A percentile compares a stretch with the other conserved stretches of the same genome.
These are phyloP conservation scores for Capitella teleta DNA, from an alignment of 1,140 invertebrate genomes.

Conservation along the genomic window DNA sequence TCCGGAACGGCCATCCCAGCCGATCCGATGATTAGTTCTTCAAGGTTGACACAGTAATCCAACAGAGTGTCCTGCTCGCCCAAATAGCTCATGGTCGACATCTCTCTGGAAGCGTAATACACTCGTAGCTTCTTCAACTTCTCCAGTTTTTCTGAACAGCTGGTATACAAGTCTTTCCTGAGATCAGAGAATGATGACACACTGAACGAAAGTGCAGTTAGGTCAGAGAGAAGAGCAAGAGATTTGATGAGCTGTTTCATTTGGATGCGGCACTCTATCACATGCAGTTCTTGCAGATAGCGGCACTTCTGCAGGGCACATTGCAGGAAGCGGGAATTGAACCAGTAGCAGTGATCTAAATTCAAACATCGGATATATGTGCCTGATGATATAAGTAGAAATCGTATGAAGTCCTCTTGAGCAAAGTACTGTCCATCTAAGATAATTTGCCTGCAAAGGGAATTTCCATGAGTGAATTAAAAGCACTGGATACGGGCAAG, in stretches of 20 bases:
- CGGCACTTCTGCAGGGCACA: neutral
- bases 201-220: slow-evolving; percentile 9
- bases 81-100: slow-evolving; percentile 6
- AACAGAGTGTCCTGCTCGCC: slow-evolving; percentile 8
- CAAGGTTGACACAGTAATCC: slow-evolving; percentile 6
- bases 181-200: slow-evolving; percentile 7
- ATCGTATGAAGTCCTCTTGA: too few relatives aligned
- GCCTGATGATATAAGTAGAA: too few relatives aligned
- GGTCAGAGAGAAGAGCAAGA: neutral
- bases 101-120: slow-evolving; percentile 7
- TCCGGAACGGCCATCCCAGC: slow-evolving; percentile 10
- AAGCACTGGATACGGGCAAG: too few relatives aligned
- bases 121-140: neutral
- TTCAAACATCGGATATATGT: slow-evolving; percentile 6
- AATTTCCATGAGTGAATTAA: too few relatives aligned
- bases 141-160: slow-evolving; percentile 1
- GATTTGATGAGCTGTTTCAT: neutral
- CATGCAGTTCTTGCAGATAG: slow-evolving; percentile 3
- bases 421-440: too few relatives aligned
- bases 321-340: neutral
- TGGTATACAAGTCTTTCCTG: slow-evolving; percentile 3
- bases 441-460: too few relatives aligned
- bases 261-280: slow-evolving; percentile 7
- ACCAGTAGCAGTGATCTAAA: slow-evolving; percentile 11
- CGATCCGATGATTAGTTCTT: slow-evolving; percentile 7